Percentiles rank a stretch among this genome's conserved stretches.
Evolutionary conservation across 1,140 invertebrate genomes (phyloP).

Genomic region (Lordiphosa stackelbergi): DNA sequence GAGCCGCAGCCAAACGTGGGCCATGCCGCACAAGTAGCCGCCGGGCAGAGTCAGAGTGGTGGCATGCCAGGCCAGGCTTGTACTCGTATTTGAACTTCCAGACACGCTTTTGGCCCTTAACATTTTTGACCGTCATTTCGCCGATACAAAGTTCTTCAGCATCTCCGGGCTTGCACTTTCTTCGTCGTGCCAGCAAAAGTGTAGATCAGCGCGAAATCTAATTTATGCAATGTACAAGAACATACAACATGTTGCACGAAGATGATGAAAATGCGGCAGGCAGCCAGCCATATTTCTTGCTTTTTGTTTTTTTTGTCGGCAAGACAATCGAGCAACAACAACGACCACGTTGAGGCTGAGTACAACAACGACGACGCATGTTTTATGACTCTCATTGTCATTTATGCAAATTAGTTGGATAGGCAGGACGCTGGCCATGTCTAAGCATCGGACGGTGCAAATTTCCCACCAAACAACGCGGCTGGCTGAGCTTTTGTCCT

Average conservation of each 20-base stretch:
- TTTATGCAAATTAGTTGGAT: constrained; percentile 74
- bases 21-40: constrained; percentile 68
- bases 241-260: constrained; percentile 62
- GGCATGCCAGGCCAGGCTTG: constrained; percentile 37
- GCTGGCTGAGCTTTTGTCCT: constrained; percentile 21
- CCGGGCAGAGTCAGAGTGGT: constrained; percentile 35
- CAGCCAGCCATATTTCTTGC: constrained; percentile 54
- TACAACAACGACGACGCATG: constrained; percentile 71
- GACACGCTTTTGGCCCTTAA: constrained; percentile 76
- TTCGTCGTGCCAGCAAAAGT: constrained; percentile 66
- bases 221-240: constrained; percentile 65
- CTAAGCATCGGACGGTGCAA: constrained; percentile 53
- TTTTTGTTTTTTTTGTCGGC: constrained; percentile 12
- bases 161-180: constrained; percentile 53
- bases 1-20: constrained; percentile 37
- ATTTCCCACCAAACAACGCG: constrained; percentile 54
- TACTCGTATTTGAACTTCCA: constrained; percentile 69
- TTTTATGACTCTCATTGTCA: constrained; percentile 76
- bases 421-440: constrained; percentile 41
- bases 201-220: constrained; percentile 73
- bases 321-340: constrained; percentile 45
- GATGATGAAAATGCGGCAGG: constrained; percentile 50
- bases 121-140: constrained; percentile 74
- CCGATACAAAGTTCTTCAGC: constrained; percentile 66
- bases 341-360: constrained; percentile 7